A percentile compares a stretch with the other conserved stretches of the same genome.
Conservation (phyloP, 2,113 vertebrate genomes). For the Malaclemys terrapin region DNA sequence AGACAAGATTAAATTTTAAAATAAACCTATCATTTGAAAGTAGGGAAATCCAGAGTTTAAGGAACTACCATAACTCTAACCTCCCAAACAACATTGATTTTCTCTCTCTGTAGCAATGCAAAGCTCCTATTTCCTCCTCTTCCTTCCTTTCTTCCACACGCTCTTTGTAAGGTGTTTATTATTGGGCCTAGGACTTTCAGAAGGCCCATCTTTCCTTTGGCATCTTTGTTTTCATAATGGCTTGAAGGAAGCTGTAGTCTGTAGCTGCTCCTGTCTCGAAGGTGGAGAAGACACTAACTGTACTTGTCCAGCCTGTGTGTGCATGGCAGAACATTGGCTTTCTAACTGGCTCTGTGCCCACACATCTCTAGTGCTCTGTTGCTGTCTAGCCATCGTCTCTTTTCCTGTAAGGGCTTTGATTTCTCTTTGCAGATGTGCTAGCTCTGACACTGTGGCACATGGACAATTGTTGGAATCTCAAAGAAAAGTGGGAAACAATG, state of each 20-base stretch:
- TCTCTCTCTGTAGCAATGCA: not conserved
- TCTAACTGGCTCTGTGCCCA: not conserved
- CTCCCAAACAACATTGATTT: not conserved
- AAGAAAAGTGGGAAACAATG: not conserved
- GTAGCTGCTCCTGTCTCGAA: not conserved
- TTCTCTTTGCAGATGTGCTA: not conserved
- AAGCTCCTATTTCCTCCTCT: rapidly evolving
- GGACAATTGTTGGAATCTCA: not conserved
- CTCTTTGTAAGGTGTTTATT: not conserved
- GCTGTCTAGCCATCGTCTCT: not conserved
- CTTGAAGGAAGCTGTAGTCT: not conserved
- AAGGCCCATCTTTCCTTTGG: not conserved
- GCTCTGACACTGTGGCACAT: not conserved
- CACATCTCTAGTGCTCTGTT: not conserved
- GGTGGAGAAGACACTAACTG: not conserved
- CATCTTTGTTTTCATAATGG: not conserved
- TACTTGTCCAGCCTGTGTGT: not conserved
- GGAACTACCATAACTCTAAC: not conserved
- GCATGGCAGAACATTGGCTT: not conserved
- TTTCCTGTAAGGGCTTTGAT: not conserved
- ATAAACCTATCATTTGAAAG: not conserved
- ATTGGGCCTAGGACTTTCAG: not conserved
- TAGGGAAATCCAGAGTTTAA: not conserved
- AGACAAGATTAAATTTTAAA: not conserved
- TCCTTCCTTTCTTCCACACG: rapidly evolving